Evolutionary conservation across 2,888 invertebrate species (phyloP), one percentile per base, ranked within the genome.

Genomic region (Tachina lurida): DNA sequence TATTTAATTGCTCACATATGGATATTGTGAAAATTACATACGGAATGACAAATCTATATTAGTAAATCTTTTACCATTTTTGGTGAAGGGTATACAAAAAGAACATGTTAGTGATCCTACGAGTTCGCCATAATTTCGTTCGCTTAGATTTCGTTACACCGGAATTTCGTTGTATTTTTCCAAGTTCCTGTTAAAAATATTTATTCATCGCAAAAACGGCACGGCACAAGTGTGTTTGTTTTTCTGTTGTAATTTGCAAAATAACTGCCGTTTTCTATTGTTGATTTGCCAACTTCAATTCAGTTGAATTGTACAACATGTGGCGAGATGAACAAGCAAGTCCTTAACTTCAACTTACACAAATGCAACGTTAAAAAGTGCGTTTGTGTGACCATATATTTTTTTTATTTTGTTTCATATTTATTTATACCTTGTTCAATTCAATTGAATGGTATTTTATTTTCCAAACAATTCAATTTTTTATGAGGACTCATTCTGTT

Each of bases 181-280:
- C 5, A 19, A 17, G 49, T 74, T 83, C 71, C 75, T 75, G 82
- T 67, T 60, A 9, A 58, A 68, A 65, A 31, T 31, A 31, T 31
- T 5, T 22, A 39, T 47, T 65, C 56, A 19, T 54, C 41, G 43
- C 17, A n/a, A 65, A 83, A 70, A 63, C 52, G 45, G 58, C n/a
- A n/a, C n/a, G 31, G 3, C 56, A 76, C 83, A 83, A 79, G 83
- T 83, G 86, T 86, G 83, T 86, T 86, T 83, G 39, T 73, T 80
- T 83, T 86, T 83, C 76, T 79, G 73, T 80, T 83, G 76, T 86
- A 86, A 86, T 86, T 81, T 83, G 73, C 73, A 73, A 83, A 86
- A 86, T 86, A 86, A 86, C 79, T 85, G 85, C 65, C 85, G 82
- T 82, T 78, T 82, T 78, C 85, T 71, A 82, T 85, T 82, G 85